Evolutionary conservation across 2,113 vertebrate species (phyloP).

Genomic region (Zosterops lateralis): DNA sequence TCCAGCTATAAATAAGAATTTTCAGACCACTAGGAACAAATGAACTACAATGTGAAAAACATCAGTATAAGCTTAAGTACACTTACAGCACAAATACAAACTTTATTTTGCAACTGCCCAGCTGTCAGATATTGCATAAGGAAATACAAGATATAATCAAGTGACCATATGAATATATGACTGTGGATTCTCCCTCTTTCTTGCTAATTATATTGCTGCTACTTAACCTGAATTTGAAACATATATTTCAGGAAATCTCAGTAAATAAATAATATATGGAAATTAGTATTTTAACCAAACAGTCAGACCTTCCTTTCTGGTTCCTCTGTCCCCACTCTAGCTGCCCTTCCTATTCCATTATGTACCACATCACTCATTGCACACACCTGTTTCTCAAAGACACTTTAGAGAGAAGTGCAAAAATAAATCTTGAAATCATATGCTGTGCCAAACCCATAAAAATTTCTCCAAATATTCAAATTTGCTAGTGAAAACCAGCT

Average conservation of each 20-base stretch:
- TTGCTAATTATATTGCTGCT: not conserved
- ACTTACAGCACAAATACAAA: not conserved
- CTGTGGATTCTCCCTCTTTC: not conserved
- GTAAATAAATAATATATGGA: not conserved
- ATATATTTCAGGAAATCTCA: not conserved
- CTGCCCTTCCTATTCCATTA: not conserved
- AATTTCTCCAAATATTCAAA: not conserved
- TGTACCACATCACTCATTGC: fast-evolving
- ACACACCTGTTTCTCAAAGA: fast-evolving
- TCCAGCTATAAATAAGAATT: not conserved
- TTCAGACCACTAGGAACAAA: not conserved
- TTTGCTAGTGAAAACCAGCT: not conserved
- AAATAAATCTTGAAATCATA: not conserved
- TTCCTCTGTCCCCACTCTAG: not conserved
- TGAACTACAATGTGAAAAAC: not conserved
- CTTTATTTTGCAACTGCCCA: fast-evolving
- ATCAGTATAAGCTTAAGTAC: not conserved
- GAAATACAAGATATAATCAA: not conserved
- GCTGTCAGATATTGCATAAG: not conserved
- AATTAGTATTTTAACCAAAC: not conserved
- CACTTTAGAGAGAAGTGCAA: not conserved
- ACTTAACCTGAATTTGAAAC: not conserved
- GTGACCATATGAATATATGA: not conserved
- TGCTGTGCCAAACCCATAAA: not conserved
- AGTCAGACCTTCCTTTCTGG: not conserved